Base-by-base conservation (phyloP, 1,140 invertebrate genomes). In the Bursaphelenchus mucronatus region DNA sequence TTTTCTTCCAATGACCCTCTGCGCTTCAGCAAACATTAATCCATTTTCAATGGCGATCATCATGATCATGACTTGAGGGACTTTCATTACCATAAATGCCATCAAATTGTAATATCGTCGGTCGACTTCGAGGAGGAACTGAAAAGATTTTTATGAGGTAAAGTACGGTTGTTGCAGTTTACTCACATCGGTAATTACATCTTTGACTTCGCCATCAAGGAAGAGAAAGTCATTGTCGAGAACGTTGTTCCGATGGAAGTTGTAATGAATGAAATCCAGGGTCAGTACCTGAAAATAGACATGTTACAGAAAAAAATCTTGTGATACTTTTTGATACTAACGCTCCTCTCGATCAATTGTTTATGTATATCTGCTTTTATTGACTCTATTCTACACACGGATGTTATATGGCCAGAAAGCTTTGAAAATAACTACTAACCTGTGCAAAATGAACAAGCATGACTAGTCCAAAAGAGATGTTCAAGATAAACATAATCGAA, bases 21-120 rank as follows among this genome's bases (percentile, higher is more conserved):
- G n/a, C n/a, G n/a, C 30, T 45, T 55, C 53, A 1, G 19, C 13
- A 21, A 30, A 55, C 19, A 55, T 21, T 4, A 55, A n/a, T n/a
- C 19, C 15, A n/a, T 15, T n/a, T 45, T 55, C 53, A 44, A 55
- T 55, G 6, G 19, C 19, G 19, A 55, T 55, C n/a, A 55, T 45
- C 19, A 55, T 55, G 19, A 55, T 55, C 13, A 55, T 30, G 13
- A 55, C 19, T 6, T 55, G 53, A n/a, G 53, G 53, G 41, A 55
- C 13, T 19, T 55, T 55, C 53, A 55, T 49, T 49, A 55, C 53
- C 13, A 21, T 21, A 44, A 55, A 55, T 13, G 19, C n/a, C 53
- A 55, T 55, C n/a, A 55, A 30, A 7, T 55, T 55, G 19, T 15
- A 55, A 7, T 55, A 55, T n/a, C 19, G 19, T n/a, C 53, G 53